Conservation (phyloP, 2,888 invertebrate species). For the Cerceris ruficornis region DNA sequence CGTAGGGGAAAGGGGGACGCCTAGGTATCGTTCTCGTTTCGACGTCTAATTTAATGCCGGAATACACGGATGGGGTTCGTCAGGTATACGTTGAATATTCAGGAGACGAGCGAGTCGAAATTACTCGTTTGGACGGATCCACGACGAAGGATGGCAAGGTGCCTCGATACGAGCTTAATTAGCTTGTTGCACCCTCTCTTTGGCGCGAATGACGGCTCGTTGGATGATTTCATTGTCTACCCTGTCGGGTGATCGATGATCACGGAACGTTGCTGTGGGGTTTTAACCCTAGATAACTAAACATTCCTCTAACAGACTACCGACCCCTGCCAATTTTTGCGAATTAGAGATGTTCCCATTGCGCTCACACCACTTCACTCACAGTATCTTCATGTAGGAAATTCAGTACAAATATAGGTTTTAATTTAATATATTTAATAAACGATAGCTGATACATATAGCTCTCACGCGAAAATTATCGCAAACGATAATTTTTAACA, state of each 20-base stretch:
- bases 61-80: constrained; percentile 3
- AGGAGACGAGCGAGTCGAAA: constrained; percentile 25
- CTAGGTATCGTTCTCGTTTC: constrained; percentile 15
- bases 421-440: too few relatives aligned
- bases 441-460: too few relatives aligned
- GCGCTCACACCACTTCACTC: too few relatives aligned
- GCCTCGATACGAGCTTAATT: background rate
- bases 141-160: background rate
- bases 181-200: background rate
- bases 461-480: too few relatives aligned
- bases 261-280: background rate
- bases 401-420: too few relatives aligned
- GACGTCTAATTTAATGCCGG: constrained; percentile 42
- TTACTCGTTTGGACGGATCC: constrained; percentile 17
- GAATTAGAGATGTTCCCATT: too few relatives aligned
- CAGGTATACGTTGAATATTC: constrained; percentile 47
- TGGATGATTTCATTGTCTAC: constrained; percentile 43
- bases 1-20: background rate
- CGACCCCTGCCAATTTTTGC: too few relatives aligned
- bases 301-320: too few relatives aligned
- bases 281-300: background rate
- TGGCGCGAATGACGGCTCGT: constrained; percentile 8
- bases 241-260: constrained; percentile 25
- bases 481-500: too few relatives aligned
- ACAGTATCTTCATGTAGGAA: too few relatives aligned